phyloP scores from a whole-genome alignment of 2,113 vertebrate species.

The Arizona elegans region DNA sequence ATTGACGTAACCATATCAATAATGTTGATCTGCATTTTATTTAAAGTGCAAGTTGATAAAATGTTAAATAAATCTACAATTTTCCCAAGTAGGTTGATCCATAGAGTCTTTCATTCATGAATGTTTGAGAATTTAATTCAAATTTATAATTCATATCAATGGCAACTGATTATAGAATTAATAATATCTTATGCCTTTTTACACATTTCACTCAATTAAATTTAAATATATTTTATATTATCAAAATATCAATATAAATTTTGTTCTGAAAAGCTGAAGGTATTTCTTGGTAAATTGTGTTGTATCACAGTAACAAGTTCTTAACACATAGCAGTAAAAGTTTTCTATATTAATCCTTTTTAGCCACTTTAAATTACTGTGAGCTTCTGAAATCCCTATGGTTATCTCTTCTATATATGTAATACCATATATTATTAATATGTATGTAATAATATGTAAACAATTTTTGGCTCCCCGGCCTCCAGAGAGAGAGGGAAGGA shows the following conservation, averaged over 20 bases:
- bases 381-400: not conserved
- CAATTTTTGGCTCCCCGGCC: too few relatives aligned
- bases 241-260: not conserved
- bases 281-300: not conserved
- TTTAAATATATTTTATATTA: not conserved
- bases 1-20: not conserved
- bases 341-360: not conserved
- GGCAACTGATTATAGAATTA: not conserved
- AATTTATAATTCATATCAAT: not conserved
- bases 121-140: not conserved
- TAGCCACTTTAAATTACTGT: not conserved
- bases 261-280: not conserved
- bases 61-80: not conserved
- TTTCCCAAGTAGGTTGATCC: not conserved
- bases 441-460: too few relatives aligned
- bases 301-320: not conserved
- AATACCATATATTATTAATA: not conserved
- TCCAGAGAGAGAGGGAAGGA: too few relatives aligned
- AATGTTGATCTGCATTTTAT: not conserved
- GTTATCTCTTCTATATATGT: not conserved
- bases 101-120: not conserved
- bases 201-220: not conserved
- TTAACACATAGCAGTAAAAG: not conserved
- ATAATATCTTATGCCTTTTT: not conserved
- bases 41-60: not conserved